Conservation (phyloP, 1,140 invertebrate species). For the Teleopsis dalmanni region DNA sequence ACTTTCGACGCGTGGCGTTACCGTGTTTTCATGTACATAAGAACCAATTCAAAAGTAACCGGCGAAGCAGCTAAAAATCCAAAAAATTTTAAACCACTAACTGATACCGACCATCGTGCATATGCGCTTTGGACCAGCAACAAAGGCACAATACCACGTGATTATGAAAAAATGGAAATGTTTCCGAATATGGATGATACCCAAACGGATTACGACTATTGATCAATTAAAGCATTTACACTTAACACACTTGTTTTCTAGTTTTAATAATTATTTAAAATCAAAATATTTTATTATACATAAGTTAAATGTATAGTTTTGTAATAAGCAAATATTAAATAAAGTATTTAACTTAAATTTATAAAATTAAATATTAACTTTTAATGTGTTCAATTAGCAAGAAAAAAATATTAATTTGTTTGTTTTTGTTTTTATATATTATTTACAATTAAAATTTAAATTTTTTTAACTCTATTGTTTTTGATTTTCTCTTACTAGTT, state of each 20-base stretch:
- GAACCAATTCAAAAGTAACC: slow-evolving; percentile 38
- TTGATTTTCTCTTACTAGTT: slow-evolving; percentile 3
- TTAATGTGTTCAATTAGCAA: no score
- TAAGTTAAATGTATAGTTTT: no score
- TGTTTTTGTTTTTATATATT: no score
- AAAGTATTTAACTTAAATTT: no score
- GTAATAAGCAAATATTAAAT: no score
- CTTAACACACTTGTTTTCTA: no score
- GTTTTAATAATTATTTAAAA: no score
- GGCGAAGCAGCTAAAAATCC: slow-evolving; percentile 35
- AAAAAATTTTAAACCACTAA: slow-evolving; percentile 38
- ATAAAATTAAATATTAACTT: no score
- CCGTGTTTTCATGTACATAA: slow-evolving; percentile 40
- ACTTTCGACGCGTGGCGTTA: slow-evolving; percentile 40
- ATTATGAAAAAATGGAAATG: slow-evolving; percentile 38
- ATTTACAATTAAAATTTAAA: slow-evolving; percentile 1
- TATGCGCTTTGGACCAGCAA: slow-evolving; percentile 42
- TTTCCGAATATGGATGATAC: slow-evolving; percentile 31
- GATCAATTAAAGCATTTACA: background rate
- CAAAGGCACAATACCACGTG: slow-evolving; percentile 31
- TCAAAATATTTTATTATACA: no score
- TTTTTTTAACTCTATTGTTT: background rate
- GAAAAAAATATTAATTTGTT: no score
- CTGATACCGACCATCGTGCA: slow-evolving; percentile 36
- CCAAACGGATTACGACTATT: slow-evolving; percentile 33